Percentiles rank a stretch among this genome's conserved stretches.
These are phyloP conservation scores for Margarornis squamiger DNA, from an alignment of 2,797 vertebrate species.

Conservation along the genomic window DNA sequence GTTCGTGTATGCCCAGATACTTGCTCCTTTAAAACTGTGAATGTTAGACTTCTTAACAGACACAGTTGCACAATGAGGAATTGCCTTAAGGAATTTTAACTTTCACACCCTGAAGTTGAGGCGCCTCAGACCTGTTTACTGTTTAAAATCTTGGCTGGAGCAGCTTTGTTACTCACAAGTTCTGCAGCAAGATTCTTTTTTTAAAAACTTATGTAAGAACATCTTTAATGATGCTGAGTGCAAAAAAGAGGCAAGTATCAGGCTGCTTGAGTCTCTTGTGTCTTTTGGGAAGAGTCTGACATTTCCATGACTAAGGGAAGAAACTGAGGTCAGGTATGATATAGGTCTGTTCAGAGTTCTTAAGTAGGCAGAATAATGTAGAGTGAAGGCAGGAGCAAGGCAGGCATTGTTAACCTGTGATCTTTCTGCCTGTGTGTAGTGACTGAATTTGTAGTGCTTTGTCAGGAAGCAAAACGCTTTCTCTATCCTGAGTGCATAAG, in stretches of 20 bases:
- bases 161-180: not conserved
- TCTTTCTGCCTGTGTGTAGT: not conserved
- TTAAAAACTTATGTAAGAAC: not conserved
- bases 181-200: not conserved
- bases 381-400: not conserved
- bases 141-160: not conserved
- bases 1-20: not conserved
- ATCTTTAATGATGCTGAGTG: not conserved
- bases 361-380: not conserved
- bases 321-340: not conserved
- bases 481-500: not conserved
- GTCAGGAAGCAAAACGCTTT: not conserved
- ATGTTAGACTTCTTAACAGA: not conserved
- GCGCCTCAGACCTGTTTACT: not conserved
- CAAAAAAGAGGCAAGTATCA: not conserved
- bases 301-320: not conserved
- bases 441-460: not conserved
- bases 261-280: not conserved
- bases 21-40: not conserved
- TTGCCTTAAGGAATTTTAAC: not conserved
- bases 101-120: not conserved
- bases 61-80: not conserved
- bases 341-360: not conserved
- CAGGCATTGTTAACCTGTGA: not conserved
- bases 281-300: not conserved